These are phyloP conservation scores for Proisotoma minuta DNA, from an alignment of 2,888 invertebrate genomes.

Conservation along the genomic window DNA sequence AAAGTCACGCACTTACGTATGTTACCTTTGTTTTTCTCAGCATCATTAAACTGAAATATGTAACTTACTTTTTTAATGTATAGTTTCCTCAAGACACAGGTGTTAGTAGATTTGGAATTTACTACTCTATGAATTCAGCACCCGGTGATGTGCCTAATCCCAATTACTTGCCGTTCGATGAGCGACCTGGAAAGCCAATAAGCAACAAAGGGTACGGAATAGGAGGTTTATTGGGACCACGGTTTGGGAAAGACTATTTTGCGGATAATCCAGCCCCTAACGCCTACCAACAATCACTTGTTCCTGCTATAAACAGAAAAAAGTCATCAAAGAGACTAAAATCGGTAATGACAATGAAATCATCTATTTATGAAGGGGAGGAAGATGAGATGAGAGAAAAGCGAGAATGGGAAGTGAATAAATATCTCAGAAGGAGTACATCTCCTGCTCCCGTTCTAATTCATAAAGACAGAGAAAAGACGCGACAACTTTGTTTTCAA, in stretches of 20 bases:
- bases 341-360: not conserved
- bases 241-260: slow-evolving; percentile 3
- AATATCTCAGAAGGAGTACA: not conserved
- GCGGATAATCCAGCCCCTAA: slow-evolving; percentile 18
- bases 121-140: slow-evolving; percentile 7
- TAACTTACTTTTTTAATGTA: too few species aligned
- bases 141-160: slow-evolving; percentile 14
- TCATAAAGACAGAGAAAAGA: not conserved
- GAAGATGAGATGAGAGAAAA: not conserved
- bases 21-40: too few species aligned
- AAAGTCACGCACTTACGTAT: slow-evolving; percentile 6
- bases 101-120: slow-evolving; percentile 11
- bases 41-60: too few species aligned
- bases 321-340: not conserved
- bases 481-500: slow-evolving; percentile 18
- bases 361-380: not conserved
- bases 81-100: slow-evolving; percentile 24
- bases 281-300: slow-evolving; percentile 8
- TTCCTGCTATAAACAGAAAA: not conserved
- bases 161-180: not conserved
- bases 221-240: slow-evolving; percentile 17
- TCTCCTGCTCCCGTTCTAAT: not conserved
- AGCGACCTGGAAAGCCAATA: slow-evolving; percentile 13
- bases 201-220: slow-evolving; percentile 29
- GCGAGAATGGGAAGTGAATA: not conserved